Evolutionary conservation across 1,140 invertebrate species (phyloP).

Genomic region (Drosophila erecta): DNA sequence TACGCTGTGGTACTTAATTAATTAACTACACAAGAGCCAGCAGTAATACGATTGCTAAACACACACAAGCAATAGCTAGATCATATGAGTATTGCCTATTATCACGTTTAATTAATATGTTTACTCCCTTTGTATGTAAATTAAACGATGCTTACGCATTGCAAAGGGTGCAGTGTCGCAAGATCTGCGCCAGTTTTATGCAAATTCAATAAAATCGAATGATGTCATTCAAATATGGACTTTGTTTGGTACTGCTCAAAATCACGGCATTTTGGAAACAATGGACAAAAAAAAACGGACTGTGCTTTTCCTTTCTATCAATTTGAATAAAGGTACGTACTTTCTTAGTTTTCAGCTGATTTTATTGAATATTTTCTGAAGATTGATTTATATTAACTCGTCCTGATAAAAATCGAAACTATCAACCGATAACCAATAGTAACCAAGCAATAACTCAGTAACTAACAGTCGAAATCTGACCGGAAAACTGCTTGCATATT

Average conservation of each 20-base stretch:
- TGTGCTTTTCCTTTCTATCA: too few species aligned
- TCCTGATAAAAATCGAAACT: too few species aligned
- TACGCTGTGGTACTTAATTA: conserved; percentile 78
- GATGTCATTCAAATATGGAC: conserved; percentile 40
- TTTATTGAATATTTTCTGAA: too few species aligned
- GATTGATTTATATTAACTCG: too few species aligned
- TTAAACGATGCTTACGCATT: conserved; percentile 63
- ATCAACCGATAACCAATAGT: too few species aligned
- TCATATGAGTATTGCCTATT: conserved; percentile 70
- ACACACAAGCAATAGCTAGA: conserved; percentile 67
- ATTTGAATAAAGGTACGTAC: too few species aligned
- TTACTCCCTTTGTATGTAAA: conserved; percentile 80
- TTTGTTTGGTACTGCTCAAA: background rate
- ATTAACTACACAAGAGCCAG: conserved; percentile 59
- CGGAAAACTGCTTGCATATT: too few species aligned
- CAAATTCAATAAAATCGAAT: conserved; percentile 70
- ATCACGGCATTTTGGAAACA: too few species aligned
- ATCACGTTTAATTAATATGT: conserved; percentile 74
- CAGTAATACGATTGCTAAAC: conserved; percentile 50
- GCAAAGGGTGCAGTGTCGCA: conserved; percentile 49
- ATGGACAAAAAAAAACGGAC: too few species aligned
- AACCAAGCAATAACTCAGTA: too few species aligned
- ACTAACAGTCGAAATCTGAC: too few species aligned
- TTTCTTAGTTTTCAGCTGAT: too few species aligned
- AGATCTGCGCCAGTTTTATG: conserved; percentile 67